Conservation (phyloP, 2,113 vertebrate genomes). For the Pogona vitticeps region DNA sequence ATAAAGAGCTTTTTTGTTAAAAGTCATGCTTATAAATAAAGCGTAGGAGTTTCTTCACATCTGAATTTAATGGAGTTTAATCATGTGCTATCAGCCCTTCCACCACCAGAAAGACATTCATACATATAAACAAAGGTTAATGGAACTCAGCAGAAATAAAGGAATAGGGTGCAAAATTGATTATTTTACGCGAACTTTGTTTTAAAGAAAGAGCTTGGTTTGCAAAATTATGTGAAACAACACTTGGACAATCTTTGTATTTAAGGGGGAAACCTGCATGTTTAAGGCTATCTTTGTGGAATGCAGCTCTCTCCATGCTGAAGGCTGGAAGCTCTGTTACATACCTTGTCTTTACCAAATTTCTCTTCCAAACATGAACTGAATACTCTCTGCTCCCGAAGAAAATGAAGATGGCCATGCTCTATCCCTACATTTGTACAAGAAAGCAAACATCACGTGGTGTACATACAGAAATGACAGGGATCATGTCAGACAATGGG, state of each 20-base stretch:
- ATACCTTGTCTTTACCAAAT: background rate
- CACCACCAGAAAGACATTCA: background rate
- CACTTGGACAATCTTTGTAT: background rate
- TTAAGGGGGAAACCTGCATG: background rate
- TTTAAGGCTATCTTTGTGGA: background rate
- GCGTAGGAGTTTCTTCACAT: background rate
- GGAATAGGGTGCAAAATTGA: background rate
- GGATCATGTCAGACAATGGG: too few species aligned
- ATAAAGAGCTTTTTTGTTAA: background rate
- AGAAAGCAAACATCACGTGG: too few species aligned
- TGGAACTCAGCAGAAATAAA: constrained; percentile 7
- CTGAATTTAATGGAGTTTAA: background rate
- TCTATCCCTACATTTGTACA: background rate
- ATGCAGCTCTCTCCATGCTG: background rate
- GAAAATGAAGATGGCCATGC: background rate
- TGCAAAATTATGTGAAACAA: background rate
- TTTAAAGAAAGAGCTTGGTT: background rate
- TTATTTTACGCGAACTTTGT: background rate
- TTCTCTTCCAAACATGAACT: background rate
- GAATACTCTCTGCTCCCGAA: background rate
- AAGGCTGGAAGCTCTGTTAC: background rate
- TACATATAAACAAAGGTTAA: constrained; percentile 4
- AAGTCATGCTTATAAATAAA: background rate
- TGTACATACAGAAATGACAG: too few species aligned
- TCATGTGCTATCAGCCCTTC: background rate